Evolutionary conservation across 2,113 vertebrate species (phyloP).

Genomic region (Tetraodon nigroviridis): DNA sequence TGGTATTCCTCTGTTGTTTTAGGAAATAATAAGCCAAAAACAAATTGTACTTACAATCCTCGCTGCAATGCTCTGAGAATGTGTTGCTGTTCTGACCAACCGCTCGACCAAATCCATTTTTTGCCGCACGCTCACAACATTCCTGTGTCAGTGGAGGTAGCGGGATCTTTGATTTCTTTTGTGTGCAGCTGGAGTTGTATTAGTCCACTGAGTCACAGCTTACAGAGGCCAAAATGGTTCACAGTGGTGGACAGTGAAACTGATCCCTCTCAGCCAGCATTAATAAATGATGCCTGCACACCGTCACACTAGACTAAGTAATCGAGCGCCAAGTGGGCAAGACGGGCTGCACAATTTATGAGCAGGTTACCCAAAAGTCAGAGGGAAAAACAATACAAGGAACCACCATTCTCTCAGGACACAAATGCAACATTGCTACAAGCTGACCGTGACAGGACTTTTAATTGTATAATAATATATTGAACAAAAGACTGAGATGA

Average conservation of each 20-base stretch:
- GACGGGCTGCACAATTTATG: conserved; percentile 70
- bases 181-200: conserved; percentile 40
- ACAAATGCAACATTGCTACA: conserved; percentile 1
- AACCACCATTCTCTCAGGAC: not conserved
- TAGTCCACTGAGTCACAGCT: conserved; percentile 28
- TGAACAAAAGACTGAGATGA: no score
- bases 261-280: conserved; percentile 60
- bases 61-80: conserved; percentile 38
- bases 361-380: conserved; percentile 64
- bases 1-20: conserved; percentile 7
- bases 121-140: conserved; percentile 16
- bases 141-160: conserved; percentile 7
- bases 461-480: not conserved
- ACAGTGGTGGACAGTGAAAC: conserved; percentile 70
- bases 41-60: conserved; percentile 60
- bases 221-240: conserved; percentile 42
- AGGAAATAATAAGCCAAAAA: not conserved
- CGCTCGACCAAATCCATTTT: conserved; percentile 51
- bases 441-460: not conserved
- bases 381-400: conserved; percentile 24
- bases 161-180: conserved; percentile 65
- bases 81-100: conserved; percentile 15
- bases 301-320: conserved; percentile 64
- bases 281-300: conserved; percentile 72
- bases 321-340: conserved; percentile 66